Evolutionary conservation across 30 jellyfish, hydroid and myxozoan genomes (phyloP).

Genomic region (Aurelia aurita): DNA sequence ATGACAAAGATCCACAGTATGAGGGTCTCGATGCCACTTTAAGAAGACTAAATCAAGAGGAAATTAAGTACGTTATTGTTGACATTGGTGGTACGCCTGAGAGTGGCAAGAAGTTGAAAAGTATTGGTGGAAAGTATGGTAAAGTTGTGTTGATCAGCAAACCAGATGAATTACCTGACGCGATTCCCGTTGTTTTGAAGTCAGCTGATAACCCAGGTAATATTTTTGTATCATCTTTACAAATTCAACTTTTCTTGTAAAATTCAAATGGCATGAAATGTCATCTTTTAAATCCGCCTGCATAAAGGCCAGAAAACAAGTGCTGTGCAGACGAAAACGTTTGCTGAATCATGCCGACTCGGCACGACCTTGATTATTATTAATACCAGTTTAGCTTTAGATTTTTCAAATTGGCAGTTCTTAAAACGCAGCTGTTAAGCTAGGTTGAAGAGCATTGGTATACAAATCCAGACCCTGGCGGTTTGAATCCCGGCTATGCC

Average conservation of each 20-base stretch:
- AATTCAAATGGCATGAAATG: no score
- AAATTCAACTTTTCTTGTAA: not conserved
- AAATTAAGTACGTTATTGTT: conserved; percentile 23
- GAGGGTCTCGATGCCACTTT: not conserved
- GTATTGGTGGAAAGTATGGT: conserved; percentile 32
- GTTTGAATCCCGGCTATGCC: no score
- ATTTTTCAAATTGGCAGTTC: no score
- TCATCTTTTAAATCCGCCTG: no score
- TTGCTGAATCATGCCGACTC: no score
- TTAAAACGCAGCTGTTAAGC: no score
- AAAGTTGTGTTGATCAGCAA: not conserved
- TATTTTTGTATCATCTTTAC: not conserved
- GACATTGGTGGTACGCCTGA: conserved; percentile 29
- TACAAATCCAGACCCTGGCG: no score
- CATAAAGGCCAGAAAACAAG: no score
- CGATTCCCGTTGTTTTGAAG: conserved; percentile 42
- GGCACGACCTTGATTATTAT: no score
- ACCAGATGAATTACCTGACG: conserved; percentile 29
- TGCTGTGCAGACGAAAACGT: no score
- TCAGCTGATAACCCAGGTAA: not conserved
- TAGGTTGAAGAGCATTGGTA: no score
- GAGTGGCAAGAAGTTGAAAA: not conserved
- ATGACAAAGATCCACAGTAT: not conserved
- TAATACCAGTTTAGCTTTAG: no score
- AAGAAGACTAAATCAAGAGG: conserved; percentile 18